Conservation (phyloP, 2,888 invertebrate species). For the Idaea dimidiata region DNA sequence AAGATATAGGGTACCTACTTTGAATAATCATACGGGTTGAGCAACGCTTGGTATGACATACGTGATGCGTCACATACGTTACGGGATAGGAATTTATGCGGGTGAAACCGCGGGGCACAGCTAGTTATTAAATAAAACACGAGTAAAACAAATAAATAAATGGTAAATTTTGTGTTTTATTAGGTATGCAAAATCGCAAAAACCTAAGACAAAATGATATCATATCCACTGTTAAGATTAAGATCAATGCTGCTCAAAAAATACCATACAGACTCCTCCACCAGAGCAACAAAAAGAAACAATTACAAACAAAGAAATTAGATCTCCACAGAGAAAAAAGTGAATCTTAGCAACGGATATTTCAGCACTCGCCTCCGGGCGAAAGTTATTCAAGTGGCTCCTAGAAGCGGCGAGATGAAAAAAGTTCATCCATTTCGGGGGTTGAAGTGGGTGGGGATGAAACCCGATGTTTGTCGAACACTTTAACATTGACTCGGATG, state of each 20-base stretch:
- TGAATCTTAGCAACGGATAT: conserved; percentile 26
- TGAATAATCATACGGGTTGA: too few relatives aligned
- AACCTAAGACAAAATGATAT: too few relatives aligned
- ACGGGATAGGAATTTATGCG: too few relatives aligned
- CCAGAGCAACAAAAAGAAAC: conserved; percentile 9
- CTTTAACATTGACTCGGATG: conserved; percentile 14
- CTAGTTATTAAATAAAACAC: too few relatives aligned
- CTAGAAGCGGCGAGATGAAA: conserved; percentile 45
- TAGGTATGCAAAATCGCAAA: too few relatives aligned
- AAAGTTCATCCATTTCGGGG: conserved; percentile 44
- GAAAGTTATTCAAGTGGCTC: conserved; percentile 42
- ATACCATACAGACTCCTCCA: not conserved
- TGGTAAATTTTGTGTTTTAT: too few relatives aligned
- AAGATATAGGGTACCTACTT: too few relatives aligned
- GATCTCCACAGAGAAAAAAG: conserved; percentile 18
- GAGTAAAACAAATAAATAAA: too few relatives aligned
- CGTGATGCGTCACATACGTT: too few relatives aligned
- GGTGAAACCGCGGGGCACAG: too few relatives aligned
- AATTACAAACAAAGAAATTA: conserved; percentile 3
- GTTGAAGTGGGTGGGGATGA: conserved; percentile 22
- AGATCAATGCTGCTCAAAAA: not conserved
- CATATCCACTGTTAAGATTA: too few relatives aligned
- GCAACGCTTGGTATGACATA: too few relatives aligned
- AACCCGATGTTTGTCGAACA: conserved; percentile 23
- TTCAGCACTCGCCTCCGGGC: conserved; percentile 26